Base-by-base conservation (phyloP, 2,797 vertebrate species). In the Masticophis lateralis region DNA sequence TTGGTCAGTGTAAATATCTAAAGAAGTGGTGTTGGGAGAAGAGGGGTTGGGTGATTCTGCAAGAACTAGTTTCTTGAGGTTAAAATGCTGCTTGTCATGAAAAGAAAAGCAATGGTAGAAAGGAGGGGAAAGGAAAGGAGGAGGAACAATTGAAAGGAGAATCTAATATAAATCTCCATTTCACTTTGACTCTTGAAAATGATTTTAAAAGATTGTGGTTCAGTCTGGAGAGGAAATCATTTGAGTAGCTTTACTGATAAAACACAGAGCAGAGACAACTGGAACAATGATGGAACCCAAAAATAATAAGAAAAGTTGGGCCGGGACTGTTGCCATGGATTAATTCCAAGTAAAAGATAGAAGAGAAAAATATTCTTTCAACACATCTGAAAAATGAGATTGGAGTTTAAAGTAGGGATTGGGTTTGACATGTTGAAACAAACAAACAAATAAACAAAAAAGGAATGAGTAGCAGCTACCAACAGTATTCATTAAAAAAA, bases 381-480 rank as follows among this genome's bases (percentile, higher is more conserved):
- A 47, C 10, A 47, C 10, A 83, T 25, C 37, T 47, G 74, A 83
- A 83, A 83, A 83, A 83, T 83, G 37, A 83, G 74, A 83, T 83
- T 83, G 74, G 37, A 83, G 43, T 83, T 83, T 83, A 83, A 83
- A 83, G 74, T 25, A 83, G 37, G 74, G 37, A 47, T 47, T 83
- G 74, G 74, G 74, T 12, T 43, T 83, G 10, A 83, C 43, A 83
- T 25, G 74, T 47, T 83, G 22, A 83, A 83, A 47, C 20, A 83
- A 12, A 74, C 69, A 74, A 74, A 74, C 16, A 74, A 37, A 74
- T 5, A 74, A 37, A 74, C 66, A 74, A 94, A 63, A 92, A 92
- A 63, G 47, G 92, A 95, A 47, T 92, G 94, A 83, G 37, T 83
- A 83, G 74, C 74, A 83, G 37, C 74, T 83, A 83, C 74, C 37